Evolutionary conservation across 2,113 vertebrate genomes (phyloP), one percentile per base, ranked within the genome.

Genomic region (Lepisosteus osseus): DNA sequence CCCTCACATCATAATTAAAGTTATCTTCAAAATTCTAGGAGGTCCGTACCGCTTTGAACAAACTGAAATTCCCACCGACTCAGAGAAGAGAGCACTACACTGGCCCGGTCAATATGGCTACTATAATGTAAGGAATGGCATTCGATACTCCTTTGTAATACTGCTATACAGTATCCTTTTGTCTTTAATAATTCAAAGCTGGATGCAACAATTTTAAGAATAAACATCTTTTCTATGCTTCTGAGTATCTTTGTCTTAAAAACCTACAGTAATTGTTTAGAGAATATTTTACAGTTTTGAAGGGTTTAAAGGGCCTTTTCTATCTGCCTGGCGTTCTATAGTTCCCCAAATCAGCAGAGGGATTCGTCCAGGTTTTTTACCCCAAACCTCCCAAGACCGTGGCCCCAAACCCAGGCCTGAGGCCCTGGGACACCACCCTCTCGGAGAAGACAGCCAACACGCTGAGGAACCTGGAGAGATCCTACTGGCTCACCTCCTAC

Each of bases 1-100:
- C 47, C 47, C 47, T 51, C 47, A 29, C 2, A 29, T 29, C 29
- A 29, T 29, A 29, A 29, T 29, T 29, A 29, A 29, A 29, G 47
- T 51, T 51, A 5, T 51, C 47, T 51, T 5, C 5, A 59, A 59
- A 57, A 55, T 70, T 77, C 9, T 78, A 96, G 93, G 90, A 77
- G 79, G 80, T 82, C 83, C 91, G 45, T 93, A 87, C 29, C 90
- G 90, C 79, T 86, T 87, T 13, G 90, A 97, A 79, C 66, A 87
- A 68, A 56, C 92, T 55, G 70, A 83, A 59, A 61, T 80, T 63
- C 80, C 84, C 8, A 68, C 70, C 41, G 81, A 84, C 68, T 90
- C 81, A 54, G 79, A 71, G 67, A 91, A 88, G 77, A 77, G 79
- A 68, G 77, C 81, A 61, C 68, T 91, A 54, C 71, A 0, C 0